Evolutionary conservation across 2,113 vertebrate genomes (phyloP).

Genomic region (Pelusios castaneus): DNA sequence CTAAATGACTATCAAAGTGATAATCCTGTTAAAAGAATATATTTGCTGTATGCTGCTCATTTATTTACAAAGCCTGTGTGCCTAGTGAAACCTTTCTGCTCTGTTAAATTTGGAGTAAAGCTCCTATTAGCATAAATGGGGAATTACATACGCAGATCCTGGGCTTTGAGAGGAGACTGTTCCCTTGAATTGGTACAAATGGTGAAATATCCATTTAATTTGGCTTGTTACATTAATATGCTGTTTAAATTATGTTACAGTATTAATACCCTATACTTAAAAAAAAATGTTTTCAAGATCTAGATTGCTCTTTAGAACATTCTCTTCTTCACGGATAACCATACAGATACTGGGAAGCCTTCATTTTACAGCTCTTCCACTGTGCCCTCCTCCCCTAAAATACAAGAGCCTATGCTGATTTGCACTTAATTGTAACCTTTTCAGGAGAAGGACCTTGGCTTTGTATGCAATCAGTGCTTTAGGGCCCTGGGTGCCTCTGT

Average conservation of each 20-base stretch:
- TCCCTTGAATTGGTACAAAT: constrained; percentile 37
- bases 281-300: not conserved
- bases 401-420: not conserved
- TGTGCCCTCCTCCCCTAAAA: not conserved
- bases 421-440: not conserved
- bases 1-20: constrained; percentile 67
- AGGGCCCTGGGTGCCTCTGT: not conserved
- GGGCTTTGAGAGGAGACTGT: constrained; percentile 10
- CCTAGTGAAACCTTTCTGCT: constrained; percentile 57
- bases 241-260: not conserved
- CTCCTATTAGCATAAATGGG: constrained; percentile 33
- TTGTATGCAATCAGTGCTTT: not conserved
- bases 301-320: rapidly evolving
- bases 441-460: not conserved
- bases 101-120: constrained; percentile 43
- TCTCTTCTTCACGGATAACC: not conserved
- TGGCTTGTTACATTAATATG: not conserved
- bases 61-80: constrained; percentile 41
- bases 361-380: not conserved
- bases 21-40: constrained; percentile 61
- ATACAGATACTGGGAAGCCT: not conserved
- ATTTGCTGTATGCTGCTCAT: constrained; percentile 56
- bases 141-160: constrained; percentile 17
- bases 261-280: not conserved
- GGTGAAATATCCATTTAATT: not conserved